Conservation (phyloP, 2,113 vertebrate species). For the Leptobrachium ailaonicum region DNA sequence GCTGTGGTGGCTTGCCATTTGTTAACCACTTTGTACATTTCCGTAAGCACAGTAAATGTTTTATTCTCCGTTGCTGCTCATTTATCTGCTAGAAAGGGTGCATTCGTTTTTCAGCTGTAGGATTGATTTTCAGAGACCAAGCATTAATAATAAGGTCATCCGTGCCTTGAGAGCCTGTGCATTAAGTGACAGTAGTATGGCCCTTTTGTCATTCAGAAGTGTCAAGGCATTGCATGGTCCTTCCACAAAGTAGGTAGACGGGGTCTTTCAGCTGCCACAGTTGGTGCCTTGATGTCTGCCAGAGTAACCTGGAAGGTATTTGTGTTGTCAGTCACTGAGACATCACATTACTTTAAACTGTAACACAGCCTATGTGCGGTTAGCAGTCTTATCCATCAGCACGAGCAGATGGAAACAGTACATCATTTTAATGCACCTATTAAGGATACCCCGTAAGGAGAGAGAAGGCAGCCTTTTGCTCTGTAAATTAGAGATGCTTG, state of each 20-base stretch:
- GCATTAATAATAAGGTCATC: conserved; percentile 35
- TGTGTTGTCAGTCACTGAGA: conserved; percentile 59
- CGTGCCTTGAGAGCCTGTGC: conserved; percentile 28
- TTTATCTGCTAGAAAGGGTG: conserved; percentile 29
- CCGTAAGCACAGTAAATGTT: conserved; percentile 10
- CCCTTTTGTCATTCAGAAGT: conserved; percentile 65
- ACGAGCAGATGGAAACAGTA: conserved; percentile 22
- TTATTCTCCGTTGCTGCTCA: conserved; percentile 7
- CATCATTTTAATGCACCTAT: conserved; percentile 5
- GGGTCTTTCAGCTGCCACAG: conserved; percentile 52
- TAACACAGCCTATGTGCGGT: conserved; percentile 53
- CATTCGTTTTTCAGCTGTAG: conserved; percentile 17
- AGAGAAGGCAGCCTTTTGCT: not conserved
- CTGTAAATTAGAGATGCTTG: not conserved
- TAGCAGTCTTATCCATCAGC: conserved; percentile 29
- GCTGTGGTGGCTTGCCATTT: conserved; percentile 5
- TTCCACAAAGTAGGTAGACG: conserved; percentile 51
- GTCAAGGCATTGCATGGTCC: conserved; percentile 62
- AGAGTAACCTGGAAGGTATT: conserved; percentile 57
- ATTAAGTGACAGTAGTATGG: conserved; percentile 65
- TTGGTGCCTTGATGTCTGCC: conserved; percentile 61
- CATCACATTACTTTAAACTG: conserved; percentile 53
- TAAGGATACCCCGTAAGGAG: conserved; percentile 21
- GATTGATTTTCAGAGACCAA: conserved; percentile 31
- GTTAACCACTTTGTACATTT: conserved; percentile 12